Percentiles rank a stretch among this genome's conserved stretches.
Conservation (phyloP, 2,888 invertebrate genomes). For the Drosophila histrio region DNA sequence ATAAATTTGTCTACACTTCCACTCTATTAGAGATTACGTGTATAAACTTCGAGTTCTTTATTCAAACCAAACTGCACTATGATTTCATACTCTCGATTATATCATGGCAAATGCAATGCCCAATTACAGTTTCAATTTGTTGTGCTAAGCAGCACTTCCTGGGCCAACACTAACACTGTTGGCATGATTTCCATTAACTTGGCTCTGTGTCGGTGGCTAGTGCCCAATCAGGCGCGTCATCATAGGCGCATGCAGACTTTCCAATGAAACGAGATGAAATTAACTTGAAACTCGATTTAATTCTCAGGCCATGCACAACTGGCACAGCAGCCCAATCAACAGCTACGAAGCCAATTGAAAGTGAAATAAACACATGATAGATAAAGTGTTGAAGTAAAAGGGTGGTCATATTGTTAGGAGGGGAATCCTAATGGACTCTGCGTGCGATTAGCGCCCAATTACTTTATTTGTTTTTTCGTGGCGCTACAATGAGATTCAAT, state of each 20-base stretch:
- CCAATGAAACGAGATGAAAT: slow-evolving; percentile 6
- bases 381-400: slow-evolving; percentile 19
- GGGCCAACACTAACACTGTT: slow-evolving; percentile 26
- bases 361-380: slow-evolving; percentile 18
- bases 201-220: slow-evolving; percentile 9
- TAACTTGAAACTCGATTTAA: slow-evolving; percentile 45
- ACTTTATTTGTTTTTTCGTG: slow-evolving; percentile 64
- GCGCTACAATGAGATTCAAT: slow-evolving; percentile 4
- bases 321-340: slow-evolving; percentile 21
- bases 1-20: background rate
- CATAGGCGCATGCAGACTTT: slow-evolving; percentile 22
- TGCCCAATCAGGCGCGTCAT: slow-evolving; percentile 50
- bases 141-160: slow-evolving; percentile 52
- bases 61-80: background rate
- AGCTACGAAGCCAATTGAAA: slow-evolving; percentile 16
- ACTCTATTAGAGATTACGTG: background rate
- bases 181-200: slow-evolving; percentile 41
- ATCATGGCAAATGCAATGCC: slow-evolving; percentile 24
- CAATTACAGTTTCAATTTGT: slow-evolving; percentile 46
- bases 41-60: background rate
- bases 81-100: slow-evolving; percentile 40
- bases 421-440: slow-evolving; percentile 38
- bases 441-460: slow-evolving; percentile 73
- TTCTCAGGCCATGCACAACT: slow-evolving; percentile 31
- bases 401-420: background rate